phyloP scores from a whole-genome alignment of 1,140 invertebrate species.

The Ceratitis capitata region DNA sequence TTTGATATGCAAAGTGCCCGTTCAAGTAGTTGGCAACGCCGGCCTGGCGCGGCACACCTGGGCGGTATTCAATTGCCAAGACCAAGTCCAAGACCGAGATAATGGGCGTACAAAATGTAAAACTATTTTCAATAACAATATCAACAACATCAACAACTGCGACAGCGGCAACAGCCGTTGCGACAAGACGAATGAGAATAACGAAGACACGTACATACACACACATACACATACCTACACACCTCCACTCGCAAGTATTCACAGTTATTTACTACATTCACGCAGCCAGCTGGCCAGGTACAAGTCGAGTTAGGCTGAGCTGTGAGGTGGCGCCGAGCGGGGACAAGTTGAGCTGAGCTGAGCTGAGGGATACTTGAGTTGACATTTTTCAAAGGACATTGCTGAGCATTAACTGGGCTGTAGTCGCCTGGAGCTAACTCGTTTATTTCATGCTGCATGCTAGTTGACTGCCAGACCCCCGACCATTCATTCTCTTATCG shows the following conservation, averaged over 20 bases:
- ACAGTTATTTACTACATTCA: not conserved
- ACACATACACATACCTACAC: not conserved
- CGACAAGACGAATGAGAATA: conserved; percentile 6
- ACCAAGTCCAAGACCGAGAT: no score
- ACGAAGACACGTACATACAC: not conserved
- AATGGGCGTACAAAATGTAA: conserved; percentile 25
- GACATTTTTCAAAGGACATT: conserved; percentile 13
- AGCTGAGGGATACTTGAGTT: conserved; percentile 14
- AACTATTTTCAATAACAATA: conserved; percentile 43
- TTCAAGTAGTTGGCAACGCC: conserved; percentile 18
- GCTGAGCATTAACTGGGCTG: conserved; percentile 7
- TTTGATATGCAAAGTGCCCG: conserved; percentile 36
- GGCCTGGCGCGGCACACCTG: not conserved
- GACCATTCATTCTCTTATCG: not conserved
- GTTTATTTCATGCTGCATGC: conserved; percentile 24
- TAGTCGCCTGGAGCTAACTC: conserved; percentile 22
- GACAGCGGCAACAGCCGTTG: conserved; percentile 19
- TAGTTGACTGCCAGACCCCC: not conserved
- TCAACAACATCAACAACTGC: conserved; percentile 19
- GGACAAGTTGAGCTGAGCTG: not conserved
- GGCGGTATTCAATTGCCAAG: not conserved
- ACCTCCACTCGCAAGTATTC: not conserved
- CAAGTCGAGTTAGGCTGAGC: not conserved
- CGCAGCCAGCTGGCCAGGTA: not conserved
- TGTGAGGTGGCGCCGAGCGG: not conserved